These are phyloP conservation scores for Zaprionus africanus DNA, from an alignment of 1,140 invertebrate species.

Conservation along the genomic window DNA sequence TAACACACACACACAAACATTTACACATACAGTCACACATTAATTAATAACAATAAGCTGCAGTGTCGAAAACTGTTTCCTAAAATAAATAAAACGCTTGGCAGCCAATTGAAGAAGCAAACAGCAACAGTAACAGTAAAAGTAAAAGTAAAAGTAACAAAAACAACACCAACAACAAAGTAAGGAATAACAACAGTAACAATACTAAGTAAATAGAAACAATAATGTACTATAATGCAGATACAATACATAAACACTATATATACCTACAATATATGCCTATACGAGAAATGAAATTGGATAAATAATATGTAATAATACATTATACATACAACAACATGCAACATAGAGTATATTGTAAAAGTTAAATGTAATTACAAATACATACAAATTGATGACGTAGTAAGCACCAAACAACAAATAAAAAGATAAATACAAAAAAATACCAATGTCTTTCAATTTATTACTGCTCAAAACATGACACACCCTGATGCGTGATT, in stretches of 20 bases:
- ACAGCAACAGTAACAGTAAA: constrained; percentile 48
- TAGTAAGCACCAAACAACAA: constrained; percentile 79
- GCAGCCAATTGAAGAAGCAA: constrained; percentile 51
- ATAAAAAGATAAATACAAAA: constrained; percentile 57
- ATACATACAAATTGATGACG: constrained; percentile 75
- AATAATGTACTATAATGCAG: constrained; percentile 82
- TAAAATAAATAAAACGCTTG: constrained; percentile 65
- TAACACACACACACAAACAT: constrained; percentile 6
- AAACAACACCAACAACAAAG: constrained; percentile 45
- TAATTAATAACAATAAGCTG: constrained; percentile 54
- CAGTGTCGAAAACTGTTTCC: constrained; percentile 51
- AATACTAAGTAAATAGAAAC: constrained; percentile 81
- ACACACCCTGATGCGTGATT: background rate
- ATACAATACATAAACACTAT: constrained; percentile 78
- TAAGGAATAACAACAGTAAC: constrained; percentile 67
- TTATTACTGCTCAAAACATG: background rate
- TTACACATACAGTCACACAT: constrained; percentile 37
- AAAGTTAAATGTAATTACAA: constrained; percentile 72
- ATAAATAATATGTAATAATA: constrained; percentile 54
- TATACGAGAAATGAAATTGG: constrained; percentile 72
- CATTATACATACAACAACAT: constrained; percentile 49
- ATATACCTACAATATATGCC: constrained; percentile 81
- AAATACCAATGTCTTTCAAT: background rate
- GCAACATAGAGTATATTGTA: constrained; percentile 73
- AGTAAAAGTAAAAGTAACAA: constrained; percentile 46